Evolutionary conservation across 2,113 vertebrate species (phyloP).

Genomic region (Rattus rattus): DNA sequence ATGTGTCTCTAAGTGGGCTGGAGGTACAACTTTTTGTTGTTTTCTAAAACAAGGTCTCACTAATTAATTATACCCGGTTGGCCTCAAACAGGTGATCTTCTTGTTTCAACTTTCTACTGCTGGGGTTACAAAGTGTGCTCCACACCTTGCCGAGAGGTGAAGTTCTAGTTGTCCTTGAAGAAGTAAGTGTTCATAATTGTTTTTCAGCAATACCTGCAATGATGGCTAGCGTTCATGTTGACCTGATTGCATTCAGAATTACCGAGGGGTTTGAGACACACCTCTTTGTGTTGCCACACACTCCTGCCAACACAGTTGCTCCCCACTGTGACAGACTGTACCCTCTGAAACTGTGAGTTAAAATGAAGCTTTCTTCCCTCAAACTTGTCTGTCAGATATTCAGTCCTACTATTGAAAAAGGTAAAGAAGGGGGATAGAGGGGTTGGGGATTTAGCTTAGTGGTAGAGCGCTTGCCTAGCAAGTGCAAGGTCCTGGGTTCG

Average conservation of each 20-base stretch:
- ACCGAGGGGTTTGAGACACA: neutral
- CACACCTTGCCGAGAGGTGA: neutral
- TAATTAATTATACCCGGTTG: neutral
- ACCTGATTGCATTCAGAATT: neutral
- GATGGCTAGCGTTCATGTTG: too few relatives aligned
- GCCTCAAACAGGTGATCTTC: neutral
- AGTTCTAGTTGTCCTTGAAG: slow-evolving; percentile 8
- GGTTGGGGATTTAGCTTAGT: too few relatives aligned
- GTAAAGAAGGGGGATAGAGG: too few relatives aligned
- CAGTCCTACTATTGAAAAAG: neutral
- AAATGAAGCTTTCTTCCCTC: neutral
- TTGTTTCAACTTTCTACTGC: neutral
- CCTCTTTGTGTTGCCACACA: too few relatives aligned
- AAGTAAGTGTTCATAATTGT: neutral
- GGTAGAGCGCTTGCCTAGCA: too few relatives aligned
- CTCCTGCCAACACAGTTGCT: neutral
- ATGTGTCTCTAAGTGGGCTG: neutral
- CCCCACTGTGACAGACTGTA: neutral
- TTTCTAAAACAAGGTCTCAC: neutral
- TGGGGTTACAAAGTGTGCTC: neutral
- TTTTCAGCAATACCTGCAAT: neutral
- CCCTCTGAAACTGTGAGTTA: neutral
- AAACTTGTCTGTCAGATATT: neutral
- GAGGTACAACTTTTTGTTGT: neutral
- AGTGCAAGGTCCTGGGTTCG: too few relatives aligned